Percentiles rank a stretch among this genome's conserved stretches.
Evolutionary conservation across 2,888 invertebrate species (phyloP).

Genomic region (Drosophila pseudotalamancana): DNA sequence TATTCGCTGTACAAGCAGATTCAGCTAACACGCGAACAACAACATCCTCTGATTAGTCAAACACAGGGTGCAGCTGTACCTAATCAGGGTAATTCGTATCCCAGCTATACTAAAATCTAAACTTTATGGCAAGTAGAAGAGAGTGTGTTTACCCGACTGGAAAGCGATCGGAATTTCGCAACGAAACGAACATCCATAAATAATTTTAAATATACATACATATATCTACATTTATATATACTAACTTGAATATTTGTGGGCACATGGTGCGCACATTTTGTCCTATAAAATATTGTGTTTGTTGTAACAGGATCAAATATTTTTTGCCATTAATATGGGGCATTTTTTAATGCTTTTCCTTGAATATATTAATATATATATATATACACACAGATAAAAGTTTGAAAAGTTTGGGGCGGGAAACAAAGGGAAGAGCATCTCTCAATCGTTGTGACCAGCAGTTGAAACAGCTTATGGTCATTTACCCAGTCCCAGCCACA

Average conservation of each 20-base stretch:
- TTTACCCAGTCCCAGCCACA: conserved; percentile 88
- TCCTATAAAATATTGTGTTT: neutral
- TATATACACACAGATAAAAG: conserved; percentile 31
- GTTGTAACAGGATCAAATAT: conserved; percentile 10
- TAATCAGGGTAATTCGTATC: conserved; percentile 42
- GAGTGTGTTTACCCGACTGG: neutral
- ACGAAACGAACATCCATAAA: neutral
- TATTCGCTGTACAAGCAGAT: conserved; percentile 73
- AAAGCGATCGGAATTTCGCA: neutral
- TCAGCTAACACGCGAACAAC: conserved; percentile 60
- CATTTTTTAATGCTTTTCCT: conserved; percentile 25
- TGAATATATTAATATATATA: conserved; percentile 10
- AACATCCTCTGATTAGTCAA: conserved; percentile 51
- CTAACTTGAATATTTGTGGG: conserved; percentile 1
- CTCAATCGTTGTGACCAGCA: conserved; percentile 46
- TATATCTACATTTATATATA: conserved; percentile 1
- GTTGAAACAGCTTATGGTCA: conserved; percentile 51
- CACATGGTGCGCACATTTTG: neutral
- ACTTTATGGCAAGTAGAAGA: neutral
- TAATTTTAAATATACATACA: neutral
- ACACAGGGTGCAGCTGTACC: neutral
- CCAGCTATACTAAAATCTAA: conserved; percentile 74
- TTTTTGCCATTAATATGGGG: conserved; percentile 3
- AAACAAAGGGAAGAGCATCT: conserved; percentile 5
- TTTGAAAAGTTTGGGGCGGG: conserved; percentile 3